phyloP scores from a whole-genome alignment of 2,888 invertebrate genomes.

The Palloptera scutellata region DNA sequence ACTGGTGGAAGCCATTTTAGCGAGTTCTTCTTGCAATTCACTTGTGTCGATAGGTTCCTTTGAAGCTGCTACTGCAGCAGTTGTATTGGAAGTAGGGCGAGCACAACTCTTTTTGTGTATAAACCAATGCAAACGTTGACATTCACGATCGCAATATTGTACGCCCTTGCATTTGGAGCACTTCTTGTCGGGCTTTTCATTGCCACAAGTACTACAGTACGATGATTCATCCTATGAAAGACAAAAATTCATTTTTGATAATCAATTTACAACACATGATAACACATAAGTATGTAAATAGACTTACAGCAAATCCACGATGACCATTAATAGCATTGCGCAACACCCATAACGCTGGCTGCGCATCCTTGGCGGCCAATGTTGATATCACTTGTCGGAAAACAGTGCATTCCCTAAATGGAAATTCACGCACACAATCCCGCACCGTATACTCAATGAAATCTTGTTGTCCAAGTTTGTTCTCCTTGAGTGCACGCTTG shows the following conservation, averaged over 20 bases:
- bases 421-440: slow-evolving; percentile 88
- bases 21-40: slow-evolving; percentile 51
- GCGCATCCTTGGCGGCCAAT: slow-evolving; percentile 75
- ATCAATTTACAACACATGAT: no score
- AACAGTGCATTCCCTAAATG: slow-evolving; percentile 87
- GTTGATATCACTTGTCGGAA: slow-evolving; percentile 84
- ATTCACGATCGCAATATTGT: slow-evolving; percentile 92
- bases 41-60: slow-evolving; percentile 48
- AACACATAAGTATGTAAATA: background rate
- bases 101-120: slow-evolving; percentile 88
- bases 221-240: slow-evolving; percentile 67
- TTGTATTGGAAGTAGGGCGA: slow-evolving; percentile 67
- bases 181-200: slow-evolving; percentile 88
- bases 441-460: slow-evolving; percentile 79
- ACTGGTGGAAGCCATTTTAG: slow-evolving; percentile 45
- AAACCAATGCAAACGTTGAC: slow-evolving; percentile 94
- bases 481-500: slow-evolving; percentile 78
- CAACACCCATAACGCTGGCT: slow-evolving; percentile 75
- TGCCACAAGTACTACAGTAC: slow-evolving; percentile 85
- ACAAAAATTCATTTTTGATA: no score
- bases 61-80: slow-evolving; percentile 47
- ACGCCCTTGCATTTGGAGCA: slow-evolving; percentile 94
- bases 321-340: slow-evolving; percentile 88
- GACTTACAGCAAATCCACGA: slow-evolving; percentile 73
- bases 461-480: slow-evolving; percentile 74